These are phyloP conservation scores for Melanocharis versteri DNA, from an alignment of 2,113 vertebrate species.

Conservation along the genomic window DNA sequence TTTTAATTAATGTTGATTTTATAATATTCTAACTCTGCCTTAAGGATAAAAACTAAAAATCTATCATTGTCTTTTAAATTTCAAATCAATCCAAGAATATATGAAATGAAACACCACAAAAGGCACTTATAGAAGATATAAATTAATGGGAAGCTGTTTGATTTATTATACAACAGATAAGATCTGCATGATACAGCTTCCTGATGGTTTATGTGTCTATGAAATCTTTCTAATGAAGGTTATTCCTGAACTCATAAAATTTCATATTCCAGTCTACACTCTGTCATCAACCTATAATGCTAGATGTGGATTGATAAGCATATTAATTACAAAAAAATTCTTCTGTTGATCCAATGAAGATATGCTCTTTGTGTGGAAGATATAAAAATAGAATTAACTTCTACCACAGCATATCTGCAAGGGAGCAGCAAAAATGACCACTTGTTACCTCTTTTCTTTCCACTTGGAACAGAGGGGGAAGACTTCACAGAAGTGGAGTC, in stretches of 20 bases:
- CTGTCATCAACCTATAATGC: background rate
- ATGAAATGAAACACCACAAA: slow-evolving; percentile 33
- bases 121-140: background rate
- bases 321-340: background rate
- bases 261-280: background rate
- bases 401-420: background rate
- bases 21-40: slow-evolving; percentile 28
- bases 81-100: slow-evolving; percentile 15
- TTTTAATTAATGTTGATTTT: slow-evolving; percentile 53
- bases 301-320: slow-evolving; percentile 5
- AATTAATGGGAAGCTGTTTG: slow-evolving; percentile 8
- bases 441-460: background rate
- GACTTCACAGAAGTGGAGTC: background rate
- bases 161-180: slow-evolving; percentile 53
- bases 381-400: background rate
- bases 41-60: slow-evolving; percentile 45
- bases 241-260: slow-evolving; percentile 29
- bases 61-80: slow-evolving; percentile 54
- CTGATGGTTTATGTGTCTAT: background rate
- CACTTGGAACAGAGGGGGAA: background rate
- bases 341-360: background rate
- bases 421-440: background rate
- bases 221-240: slow-evolving; percentile 22
- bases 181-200: background rate
- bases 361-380: background rate